Percentiles rank a stretch among this genome's conserved stretches.
phyloP scores from a whole-genome alignment of 1,140 invertebrate genomes.

The Samia ricini region DNA sequence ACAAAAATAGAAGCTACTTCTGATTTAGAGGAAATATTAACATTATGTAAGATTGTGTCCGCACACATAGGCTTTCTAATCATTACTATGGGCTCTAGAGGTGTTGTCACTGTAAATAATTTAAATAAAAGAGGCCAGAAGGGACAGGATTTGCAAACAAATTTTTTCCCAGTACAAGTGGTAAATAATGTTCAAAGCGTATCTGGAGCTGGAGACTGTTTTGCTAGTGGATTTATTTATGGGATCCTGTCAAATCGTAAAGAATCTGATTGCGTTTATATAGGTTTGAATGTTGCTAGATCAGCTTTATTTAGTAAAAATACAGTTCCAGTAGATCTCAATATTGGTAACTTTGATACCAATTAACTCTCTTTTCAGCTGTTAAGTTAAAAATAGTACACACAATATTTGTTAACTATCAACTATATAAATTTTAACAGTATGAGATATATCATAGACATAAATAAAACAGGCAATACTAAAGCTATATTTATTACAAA shows the following conservation, averaged over 20 bases:
- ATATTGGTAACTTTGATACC: slow-evolving; percentile 7
- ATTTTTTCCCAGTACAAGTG: slow-evolving; percentile 70
- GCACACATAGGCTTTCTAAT: slow-evolving; percentile 55
- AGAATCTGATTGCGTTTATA: slow-evolving; percentile 74
- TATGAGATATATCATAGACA: too few species aligned
- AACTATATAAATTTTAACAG: too few species aligned
- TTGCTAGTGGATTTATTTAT: slow-evolving; percentile 80
- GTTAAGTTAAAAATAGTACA: not conserved
- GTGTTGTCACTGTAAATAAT: slow-evolving; percentile 72
- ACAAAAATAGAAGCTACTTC: slow-evolving; percentile 8
- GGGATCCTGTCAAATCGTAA: slow-evolving; percentile 67
- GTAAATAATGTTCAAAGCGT: slow-evolving; percentile 78
- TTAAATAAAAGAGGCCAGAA: slow-evolving; percentile 20
- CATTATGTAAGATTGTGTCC: slow-evolving; percentile 46
- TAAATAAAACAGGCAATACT: too few species aligned
- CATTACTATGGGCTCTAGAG: slow-evolving; percentile 78
- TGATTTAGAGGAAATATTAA: slow-evolving; percentile 71
- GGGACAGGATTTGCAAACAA: slow-evolving; percentile 22
- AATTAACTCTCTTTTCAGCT: not conserved
- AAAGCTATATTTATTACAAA: too few species aligned
- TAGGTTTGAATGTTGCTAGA: slow-evolving; percentile 78
- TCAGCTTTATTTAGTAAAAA: slow-evolving; percentile 71
- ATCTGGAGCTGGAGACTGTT: slow-evolving; percentile 83
- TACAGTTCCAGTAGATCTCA: slow-evolving; percentile 69
- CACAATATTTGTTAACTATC: too few species aligned